These are phyloP conservation scores for Cephus spinipes DNA, from an alignment of 2,888 invertebrate genomes.

Conservation along the genomic window DNA sequence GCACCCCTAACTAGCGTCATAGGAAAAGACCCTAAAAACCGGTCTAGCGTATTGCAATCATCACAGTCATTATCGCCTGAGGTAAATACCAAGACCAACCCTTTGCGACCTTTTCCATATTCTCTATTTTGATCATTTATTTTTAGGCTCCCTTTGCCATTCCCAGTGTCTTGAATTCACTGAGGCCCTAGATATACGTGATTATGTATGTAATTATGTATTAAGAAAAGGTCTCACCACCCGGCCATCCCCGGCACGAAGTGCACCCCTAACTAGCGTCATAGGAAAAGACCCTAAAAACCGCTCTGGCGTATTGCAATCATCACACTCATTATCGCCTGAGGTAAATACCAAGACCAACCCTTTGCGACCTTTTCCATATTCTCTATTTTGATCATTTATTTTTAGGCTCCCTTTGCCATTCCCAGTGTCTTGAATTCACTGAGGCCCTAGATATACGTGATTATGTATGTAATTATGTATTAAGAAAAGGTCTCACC, in stretches of 20 bases:
- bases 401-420: neutral
- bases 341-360: neutral
- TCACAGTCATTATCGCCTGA: conserved; percentile 12
- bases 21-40: neutral
- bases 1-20: neutral
- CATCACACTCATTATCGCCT: conserved; percentile 16
- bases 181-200: neutral
- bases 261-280: neutral
- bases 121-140: neutral
- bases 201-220: too few species aligned
- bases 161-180: neutral
- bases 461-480: neutral
- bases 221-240: neutral
- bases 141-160: neutral
- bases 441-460: neutral
- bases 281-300: neutral
- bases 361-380: neutral
- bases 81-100: neutral
- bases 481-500: neutral
- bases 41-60: conserved; percentile 20
- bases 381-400: neutral
- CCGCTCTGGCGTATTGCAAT: conserved; percentile 19
- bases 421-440: neutral
- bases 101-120: neutral
- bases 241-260: neutral